Evolutionary conservation across 1,140 invertebrate genomes (phyloP).

Genomic region (Hestina assimilis): DNA sequence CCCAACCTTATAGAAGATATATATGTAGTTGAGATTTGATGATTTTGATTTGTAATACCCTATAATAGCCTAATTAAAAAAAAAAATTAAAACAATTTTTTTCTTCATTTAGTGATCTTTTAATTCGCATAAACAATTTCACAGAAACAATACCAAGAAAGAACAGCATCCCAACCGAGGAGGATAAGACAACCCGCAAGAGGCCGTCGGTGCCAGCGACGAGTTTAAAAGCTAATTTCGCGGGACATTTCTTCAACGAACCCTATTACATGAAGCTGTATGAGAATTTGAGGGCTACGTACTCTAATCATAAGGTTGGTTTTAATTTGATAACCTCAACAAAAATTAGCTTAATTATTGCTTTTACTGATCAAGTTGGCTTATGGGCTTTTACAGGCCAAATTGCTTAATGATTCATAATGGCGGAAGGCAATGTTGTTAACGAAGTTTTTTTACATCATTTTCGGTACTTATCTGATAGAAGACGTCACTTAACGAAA

Average conservation of each 20-base stretch:
- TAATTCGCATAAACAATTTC: not conserved
- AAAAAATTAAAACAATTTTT: no score
- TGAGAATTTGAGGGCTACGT: constrained; percentile 85
- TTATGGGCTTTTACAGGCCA: no score
- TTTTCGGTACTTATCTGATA: no score
- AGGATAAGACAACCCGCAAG: constrained; percentile 61
- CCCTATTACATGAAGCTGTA: constrained; percentile 89
- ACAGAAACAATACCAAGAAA: constrained; percentile 50
- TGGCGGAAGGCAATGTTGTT: no score
- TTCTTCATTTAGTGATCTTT: not conserved
- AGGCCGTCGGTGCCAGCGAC: constrained; percentile 41
- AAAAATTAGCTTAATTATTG: not conserved
- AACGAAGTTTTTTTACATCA: no score
- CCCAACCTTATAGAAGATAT: no score
- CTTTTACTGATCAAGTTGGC: no score
- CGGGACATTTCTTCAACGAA: constrained; percentile 83
- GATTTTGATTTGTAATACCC: no score
- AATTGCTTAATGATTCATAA: no score
- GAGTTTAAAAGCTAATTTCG: constrained; percentile 62
- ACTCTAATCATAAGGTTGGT: constrained; percentile 88
- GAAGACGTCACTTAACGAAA: no score
- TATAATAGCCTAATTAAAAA: no score
- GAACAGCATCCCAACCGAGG: constrained; percentile 40
- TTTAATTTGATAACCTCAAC: not conserved
- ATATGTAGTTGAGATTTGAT: no score